These are phyloP conservation scores for Turritopsis dohrnii DNA, from an alignment of 30 jellyfish, hydroid and myxozoan species.

Conservation along the genomic window DNA sequence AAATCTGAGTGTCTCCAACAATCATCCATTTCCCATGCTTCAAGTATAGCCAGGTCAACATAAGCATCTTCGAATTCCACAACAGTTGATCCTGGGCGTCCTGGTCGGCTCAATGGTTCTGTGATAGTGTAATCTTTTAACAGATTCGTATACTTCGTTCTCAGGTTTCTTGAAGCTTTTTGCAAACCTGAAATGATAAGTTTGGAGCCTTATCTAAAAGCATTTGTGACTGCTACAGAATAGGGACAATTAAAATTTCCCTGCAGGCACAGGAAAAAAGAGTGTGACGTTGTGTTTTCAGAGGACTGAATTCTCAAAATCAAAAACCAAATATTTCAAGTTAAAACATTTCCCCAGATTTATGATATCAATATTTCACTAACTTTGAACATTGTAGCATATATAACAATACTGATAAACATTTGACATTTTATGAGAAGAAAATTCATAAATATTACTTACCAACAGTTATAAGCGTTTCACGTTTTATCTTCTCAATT, in stretches of 20 bases:
- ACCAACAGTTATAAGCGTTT: not conserved
- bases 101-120: not conserved
- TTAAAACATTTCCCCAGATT: no score
- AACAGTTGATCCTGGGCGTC: not conserved
- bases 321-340: no score
- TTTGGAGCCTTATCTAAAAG: not conserved
- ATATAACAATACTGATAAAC: no score
- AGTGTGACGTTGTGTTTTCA: no score
- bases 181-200: not conserved
- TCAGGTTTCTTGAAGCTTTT: not conserved
- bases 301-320: no score
- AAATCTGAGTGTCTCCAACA: conserved; percentile 3
- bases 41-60: conserved; percentile 18
- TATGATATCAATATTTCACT: no score
- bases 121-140: not conserved
- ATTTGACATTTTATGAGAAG: no score
- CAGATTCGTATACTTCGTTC: not conserved
- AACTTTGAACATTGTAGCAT: no score
- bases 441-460: not conserved
- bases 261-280: no score
- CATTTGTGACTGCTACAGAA: not conserved
- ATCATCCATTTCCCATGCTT: conserved; percentile 18
- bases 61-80: conserved; percentile 3
- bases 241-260: no score
- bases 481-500: not conserved